Percentiles rank a stretch among this genome's conserved stretches.
phyloP scores from a whole-genome alignment of 2,797 vertebrate species.

The Microctenopoma steveboyesi region DNA sequence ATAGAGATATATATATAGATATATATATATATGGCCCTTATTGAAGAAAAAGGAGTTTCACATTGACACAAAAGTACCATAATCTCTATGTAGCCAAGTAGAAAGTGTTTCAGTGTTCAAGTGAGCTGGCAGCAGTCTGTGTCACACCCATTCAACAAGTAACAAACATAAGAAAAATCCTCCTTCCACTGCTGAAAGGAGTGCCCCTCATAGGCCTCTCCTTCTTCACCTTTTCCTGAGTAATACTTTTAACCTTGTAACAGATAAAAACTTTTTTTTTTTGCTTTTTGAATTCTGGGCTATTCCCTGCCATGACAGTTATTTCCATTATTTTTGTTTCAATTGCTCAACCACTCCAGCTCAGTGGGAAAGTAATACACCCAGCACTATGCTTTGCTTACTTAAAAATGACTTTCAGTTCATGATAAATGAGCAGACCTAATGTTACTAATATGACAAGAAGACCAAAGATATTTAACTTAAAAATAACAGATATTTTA shows the following conservation, averaged over 20 bases:
- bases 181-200: constrained; percentile 72
- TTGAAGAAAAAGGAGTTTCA: constrained; percentile 84
- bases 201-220: constrained; percentile 72
- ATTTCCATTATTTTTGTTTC: constrained; percentile 83
- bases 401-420: constrained; percentile 70
- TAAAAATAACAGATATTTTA: constrained; percentile 62
- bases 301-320: constrained; percentile 90
- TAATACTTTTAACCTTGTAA: constrained; percentile 88
- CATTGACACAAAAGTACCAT: constrained; percentile 87
- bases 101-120: constrained; percentile 89
- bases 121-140: constrained; percentile 83
- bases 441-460: constrained; percentile 81
- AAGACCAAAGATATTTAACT: constrained; percentile 72
- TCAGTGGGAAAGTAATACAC: constrained; percentile 76
- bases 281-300: constrained; percentile 92
- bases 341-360: constrained; percentile 90
- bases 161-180: constrained; percentile 72
- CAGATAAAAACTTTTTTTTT: constrained; percentile 77
- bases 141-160: constrained; percentile 80
- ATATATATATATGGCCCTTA: constrained; percentile 85
- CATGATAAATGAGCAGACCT: constrained; percentile 86
- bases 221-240: constrained; percentile 85
- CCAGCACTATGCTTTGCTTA: constrained; percentile 72
- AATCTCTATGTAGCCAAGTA: constrained; percentile 88
- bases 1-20: constrained; percentile 61